Conservation (phyloP, 2,888 invertebrate species). For the Copidosoma aretas region DNA sequence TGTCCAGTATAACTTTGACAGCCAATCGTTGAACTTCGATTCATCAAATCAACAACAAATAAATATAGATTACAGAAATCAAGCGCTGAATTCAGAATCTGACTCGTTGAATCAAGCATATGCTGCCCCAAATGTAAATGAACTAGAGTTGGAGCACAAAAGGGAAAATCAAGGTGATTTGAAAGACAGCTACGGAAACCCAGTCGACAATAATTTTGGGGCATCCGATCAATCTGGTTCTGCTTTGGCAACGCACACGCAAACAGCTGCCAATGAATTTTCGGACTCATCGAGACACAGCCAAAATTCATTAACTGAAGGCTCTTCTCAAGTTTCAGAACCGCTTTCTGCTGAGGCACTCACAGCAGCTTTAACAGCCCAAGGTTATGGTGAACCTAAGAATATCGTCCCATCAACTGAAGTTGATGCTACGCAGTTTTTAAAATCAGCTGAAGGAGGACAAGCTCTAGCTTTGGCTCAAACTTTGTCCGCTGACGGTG, state of each 20-base stretch:
- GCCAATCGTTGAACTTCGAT: slow-evolving; percentile 22
- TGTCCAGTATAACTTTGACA: slow-evolving; percentile 36
- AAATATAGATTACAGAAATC: slow-evolving; percentile 5
- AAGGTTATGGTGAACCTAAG: slow-evolving; percentile 50
- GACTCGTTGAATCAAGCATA: slow-evolving; percentile 37
- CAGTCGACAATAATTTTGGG: slow-evolving; percentile 44
- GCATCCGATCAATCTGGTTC: slow-evolving; percentile 38
- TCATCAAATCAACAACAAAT: not conserved
- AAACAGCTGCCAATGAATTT: slow-evolving; percentile 35
- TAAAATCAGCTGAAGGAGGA: slow-evolving; percentile 52
- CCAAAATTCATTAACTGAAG: slow-evolving; percentile 39
- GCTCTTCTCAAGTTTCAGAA: slow-evolving; percentile 41
- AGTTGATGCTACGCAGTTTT: slow-evolving; percentile 53
- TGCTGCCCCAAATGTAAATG: slow-evolving; percentile 48
- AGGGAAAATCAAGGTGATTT: slow-evolving; percentile 48
- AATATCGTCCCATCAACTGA: slow-evolving; percentile 45
- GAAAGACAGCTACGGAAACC: slow-evolving; percentile 59
- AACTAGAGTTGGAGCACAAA: slow-evolving; percentile 51
- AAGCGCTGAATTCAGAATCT: not conserved
- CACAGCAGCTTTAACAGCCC: slow-evolving; percentile 51
- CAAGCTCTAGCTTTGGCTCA: slow-evolving; percentile 54
- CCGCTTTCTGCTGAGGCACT: slow-evolving; percentile 49
- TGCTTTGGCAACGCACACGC: slow-evolving; percentile 40
- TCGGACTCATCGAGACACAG: slow-evolving; percentile 39
- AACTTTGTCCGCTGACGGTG: slow-evolving; percentile 49